Percentiles rank a stretch among this genome's conserved stretches.
Conservation (phyloP, 2,888 invertebrate species). For the Amblyjoppa fuscipennis region DNA sequence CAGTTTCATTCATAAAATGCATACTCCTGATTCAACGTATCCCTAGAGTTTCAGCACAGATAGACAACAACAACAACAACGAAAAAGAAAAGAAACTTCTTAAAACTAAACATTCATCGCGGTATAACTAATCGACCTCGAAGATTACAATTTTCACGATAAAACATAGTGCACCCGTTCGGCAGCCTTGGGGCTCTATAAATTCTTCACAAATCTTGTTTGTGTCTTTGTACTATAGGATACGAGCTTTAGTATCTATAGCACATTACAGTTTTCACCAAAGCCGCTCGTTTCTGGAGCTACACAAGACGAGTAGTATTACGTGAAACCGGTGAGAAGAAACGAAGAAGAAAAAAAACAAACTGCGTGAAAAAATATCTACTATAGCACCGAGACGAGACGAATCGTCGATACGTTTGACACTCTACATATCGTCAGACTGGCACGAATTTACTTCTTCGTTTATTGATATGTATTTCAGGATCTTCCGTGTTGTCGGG, state of each 20-base stretch:
- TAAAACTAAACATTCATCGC: slow-evolving; percentile 53
- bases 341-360: slow-evolving; percentile 3
- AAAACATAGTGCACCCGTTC: slow-evolving; percentile 31
- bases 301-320: background rate
- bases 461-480: slow-evolving; percentile 72
- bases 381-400: slow-evolving; percentile 39
- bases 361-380: slow-evolving; percentile 40
- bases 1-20: slow-evolving; percentile 49
- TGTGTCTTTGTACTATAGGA: background rate
- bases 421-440: slow-evolving; percentile 67
- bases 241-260: background rate
- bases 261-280: slow-evolving; percentile 3
- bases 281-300: background rate
- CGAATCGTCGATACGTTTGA: background rate
- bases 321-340: background rate
- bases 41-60: slow-evolving; percentile 47
- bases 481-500: slow-evolving; percentile 68
- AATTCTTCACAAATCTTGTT: slow-evolving; percentile 14
- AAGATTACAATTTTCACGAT: background rate
- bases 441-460: slow-evolving; percentile 74
- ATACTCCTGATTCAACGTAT: slow-evolving; percentile 44
- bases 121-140: slow-evolving; percentile 25
- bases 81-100: slow-evolving; percentile 34
- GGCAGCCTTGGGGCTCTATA: background rate
- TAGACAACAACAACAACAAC: slow-evolving; percentile 13